Conservation (phyloP, 2,888 invertebrate species). For the Octonoba sinensis region DNA sequence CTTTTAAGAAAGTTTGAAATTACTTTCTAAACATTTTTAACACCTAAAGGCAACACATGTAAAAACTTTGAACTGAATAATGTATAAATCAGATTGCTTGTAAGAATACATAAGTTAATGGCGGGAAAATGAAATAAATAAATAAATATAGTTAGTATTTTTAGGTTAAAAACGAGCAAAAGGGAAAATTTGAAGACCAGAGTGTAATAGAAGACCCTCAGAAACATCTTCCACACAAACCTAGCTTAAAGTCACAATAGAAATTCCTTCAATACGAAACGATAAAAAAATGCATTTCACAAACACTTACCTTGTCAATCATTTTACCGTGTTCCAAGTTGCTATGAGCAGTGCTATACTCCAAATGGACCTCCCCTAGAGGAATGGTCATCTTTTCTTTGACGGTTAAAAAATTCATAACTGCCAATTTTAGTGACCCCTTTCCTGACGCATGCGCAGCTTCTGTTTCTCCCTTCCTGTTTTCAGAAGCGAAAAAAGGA, state of each 20-base stretch:
- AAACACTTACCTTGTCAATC: slow-evolving; percentile 62
- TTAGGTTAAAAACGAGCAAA: no score
- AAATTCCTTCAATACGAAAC: neutral
- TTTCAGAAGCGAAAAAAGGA: no score
- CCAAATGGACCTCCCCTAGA: slow-evolving; percentile 38
- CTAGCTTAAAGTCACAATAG: neutral
- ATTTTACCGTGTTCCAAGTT: slow-evolving; percentile 43
- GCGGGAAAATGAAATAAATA: no score
- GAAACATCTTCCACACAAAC: neutral
- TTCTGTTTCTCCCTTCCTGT: neutral
- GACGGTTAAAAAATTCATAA: slow-evolving; percentile 54
- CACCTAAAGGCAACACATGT: no score
- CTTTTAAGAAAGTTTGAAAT: no score
- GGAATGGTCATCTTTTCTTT: slow-evolving; percentile 62
- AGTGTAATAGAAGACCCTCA: no score
- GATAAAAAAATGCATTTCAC: slow-evolving; percentile 5
- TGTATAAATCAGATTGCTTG: no score
- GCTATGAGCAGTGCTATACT: slow-evolving; percentile 42
- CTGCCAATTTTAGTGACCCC: slow-evolving; percentile 53
- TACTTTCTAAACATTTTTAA: no score
- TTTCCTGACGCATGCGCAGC: slow-evolving; percentile 56
- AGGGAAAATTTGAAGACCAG: no score
- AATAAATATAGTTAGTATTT: no score
- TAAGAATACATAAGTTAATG: no score
- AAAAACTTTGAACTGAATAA: no score